These are phyloP conservation scores for Gorsachius magnificus DNA, from an alignment of 2,797 vertebrate genomes.

Conservation along the genomic window DNA sequence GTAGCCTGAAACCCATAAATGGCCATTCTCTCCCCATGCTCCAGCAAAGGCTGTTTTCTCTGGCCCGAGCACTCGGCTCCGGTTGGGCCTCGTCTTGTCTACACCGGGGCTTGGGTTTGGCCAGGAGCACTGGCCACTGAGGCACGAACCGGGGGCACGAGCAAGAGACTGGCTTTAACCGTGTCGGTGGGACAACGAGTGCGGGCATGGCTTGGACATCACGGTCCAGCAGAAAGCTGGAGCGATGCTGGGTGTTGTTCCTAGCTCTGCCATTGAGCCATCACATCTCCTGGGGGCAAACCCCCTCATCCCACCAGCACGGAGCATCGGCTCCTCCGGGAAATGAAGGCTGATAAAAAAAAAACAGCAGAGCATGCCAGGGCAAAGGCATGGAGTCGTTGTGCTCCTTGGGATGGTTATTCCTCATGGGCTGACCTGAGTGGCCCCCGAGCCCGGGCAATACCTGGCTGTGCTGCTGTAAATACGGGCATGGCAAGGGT, in stretches of 20 bases:
- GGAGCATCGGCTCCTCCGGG: background rate
- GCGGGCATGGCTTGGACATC: background rate
- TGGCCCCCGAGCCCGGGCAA: accelerated
- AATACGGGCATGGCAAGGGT: background rate
- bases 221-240: background rate
- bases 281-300: accelerated
- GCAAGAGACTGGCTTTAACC: background rate
- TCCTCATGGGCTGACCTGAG: background rate
- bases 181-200: background rate
- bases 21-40: background rate
- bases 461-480: accelerated
- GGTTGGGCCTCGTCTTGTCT: background rate
- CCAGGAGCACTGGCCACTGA: background rate
- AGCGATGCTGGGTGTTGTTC: background rate
- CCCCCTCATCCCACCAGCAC: background rate
- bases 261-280: background rate
- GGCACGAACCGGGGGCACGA: background rate
- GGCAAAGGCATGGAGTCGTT: background rate
- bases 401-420: background rate
- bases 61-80: background rate
- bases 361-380: background rate
- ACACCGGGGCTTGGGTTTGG: background rate
- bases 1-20: background rate
- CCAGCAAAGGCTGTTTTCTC: conserved; percentile 19
- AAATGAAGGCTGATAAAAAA: background rate